phyloP scores from a whole-genome alignment of 1,140 invertebrate genomes.

The Prorops nasuta region DNA sequence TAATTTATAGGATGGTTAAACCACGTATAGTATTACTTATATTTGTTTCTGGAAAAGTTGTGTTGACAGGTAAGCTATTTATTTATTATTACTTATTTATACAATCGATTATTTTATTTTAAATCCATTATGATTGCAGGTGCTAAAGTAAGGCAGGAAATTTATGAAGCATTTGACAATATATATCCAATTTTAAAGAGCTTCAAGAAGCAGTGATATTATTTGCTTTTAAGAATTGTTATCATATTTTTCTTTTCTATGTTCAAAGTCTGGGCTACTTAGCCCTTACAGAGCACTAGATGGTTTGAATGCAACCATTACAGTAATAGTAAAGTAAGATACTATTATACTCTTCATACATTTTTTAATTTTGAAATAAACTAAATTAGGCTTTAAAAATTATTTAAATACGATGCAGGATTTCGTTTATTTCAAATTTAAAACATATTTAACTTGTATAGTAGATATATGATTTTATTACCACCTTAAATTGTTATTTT shows the following conservation, averaged over 20 bases:
- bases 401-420: no score
- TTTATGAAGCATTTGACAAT: slow-evolving; percentile 99
- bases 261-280: no score
- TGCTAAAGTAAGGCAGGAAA: slow-evolving; percentile 96
- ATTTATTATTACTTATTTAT: slow-evolving; percentile 13
- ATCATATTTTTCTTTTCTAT: background rate
- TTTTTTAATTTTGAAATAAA: no score
- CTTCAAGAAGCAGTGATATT: slow-evolving; percentile 87
- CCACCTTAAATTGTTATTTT: no score
- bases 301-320: no score
- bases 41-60: slow-evolving; percentile 98
- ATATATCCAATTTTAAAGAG: slow-evolving; percentile 99
- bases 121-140: slow-evolving; percentile 58
- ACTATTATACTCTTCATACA: no score
- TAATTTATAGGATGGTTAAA: slow-evolving; percentile 99
- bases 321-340: no score
- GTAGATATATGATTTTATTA: no score
- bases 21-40: slow-evolving; percentile 98
- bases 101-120: slow-evolving; percentile 4
- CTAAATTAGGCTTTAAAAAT: no score
- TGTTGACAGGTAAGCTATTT: slow-evolving; percentile 75
- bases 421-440: no score
- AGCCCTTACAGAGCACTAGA: no score
- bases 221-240: background rate
- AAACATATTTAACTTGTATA: no score